Percentiles rank a stretch among this genome's conserved stretches.
These are phyloP conservation scores for Leptinotarsa peninsularis DNA, from an alignment of 2,888 invertebrate species.

Conservation along the genomic window DNA sequence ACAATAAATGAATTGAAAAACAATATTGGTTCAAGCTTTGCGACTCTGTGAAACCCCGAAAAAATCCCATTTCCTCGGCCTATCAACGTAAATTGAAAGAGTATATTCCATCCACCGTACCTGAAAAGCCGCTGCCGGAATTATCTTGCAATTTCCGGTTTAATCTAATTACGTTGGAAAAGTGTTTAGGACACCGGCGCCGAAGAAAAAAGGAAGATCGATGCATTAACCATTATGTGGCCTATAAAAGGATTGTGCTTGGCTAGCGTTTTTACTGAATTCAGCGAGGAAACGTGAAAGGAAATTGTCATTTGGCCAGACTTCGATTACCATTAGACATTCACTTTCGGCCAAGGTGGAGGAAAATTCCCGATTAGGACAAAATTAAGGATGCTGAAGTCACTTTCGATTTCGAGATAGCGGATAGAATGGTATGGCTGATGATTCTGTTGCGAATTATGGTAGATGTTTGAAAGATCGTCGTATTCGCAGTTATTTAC, in stretches of 20 bases:
- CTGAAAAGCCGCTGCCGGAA: background rate
- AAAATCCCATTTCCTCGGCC: background rate
- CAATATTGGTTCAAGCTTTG: no score
- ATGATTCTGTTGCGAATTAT: no score
- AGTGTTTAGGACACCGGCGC: slow-evolving; percentile 24
- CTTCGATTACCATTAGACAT: slow-evolving; percentile 12
- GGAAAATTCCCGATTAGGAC: background rate
- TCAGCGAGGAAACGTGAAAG: slow-evolving; percentile 15
- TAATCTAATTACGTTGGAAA: slow-evolving; percentile 33
- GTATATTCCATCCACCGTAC: slow-evolving; percentile 12
- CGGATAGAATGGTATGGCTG: background rate
- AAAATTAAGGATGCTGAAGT: background rate
- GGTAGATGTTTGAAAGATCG: no score
- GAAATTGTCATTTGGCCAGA: slow-evolving; percentile 15
- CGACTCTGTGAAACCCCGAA: no score
- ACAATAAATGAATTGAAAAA: no score
- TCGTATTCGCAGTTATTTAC: no score
- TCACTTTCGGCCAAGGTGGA: background rate
- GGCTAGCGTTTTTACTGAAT: slow-evolving; percentile 27
- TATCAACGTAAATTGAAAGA: slow-evolving; percentile 15
- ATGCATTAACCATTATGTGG: slow-evolving; percentile 26
- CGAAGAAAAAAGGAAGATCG: slow-evolving; percentile 25
- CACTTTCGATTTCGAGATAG: background rate
- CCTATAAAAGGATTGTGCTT: slow-evolving; percentile 34
- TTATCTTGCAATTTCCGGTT: slow-evolving; percentile 25